Conservation (phyloP, 2,113 vertebrate species). For the Podarcis raffonei region DNA sequence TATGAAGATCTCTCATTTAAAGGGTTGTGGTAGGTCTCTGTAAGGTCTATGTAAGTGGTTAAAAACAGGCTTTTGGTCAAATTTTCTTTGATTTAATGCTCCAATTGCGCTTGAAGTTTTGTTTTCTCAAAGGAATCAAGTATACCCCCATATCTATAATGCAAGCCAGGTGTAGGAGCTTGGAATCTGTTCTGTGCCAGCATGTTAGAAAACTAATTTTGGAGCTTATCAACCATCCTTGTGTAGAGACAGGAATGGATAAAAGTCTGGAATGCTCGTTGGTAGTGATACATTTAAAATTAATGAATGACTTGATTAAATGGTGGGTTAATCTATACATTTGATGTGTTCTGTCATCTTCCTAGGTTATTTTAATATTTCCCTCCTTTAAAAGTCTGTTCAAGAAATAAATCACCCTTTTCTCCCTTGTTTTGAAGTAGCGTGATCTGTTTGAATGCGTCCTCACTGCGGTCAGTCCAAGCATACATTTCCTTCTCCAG, state of each 20-base stretch:
- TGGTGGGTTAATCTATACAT: not conserved
- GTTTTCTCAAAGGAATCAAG: slow-evolving; percentile 11
- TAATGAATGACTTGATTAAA: not conserved
- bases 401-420: not conserved
- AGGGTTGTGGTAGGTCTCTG: slow-evolving; percentile 1
- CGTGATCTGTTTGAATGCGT: not conserved
- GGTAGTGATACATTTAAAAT: not conserved
- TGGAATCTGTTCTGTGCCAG: not conserved
- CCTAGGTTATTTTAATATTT: not conserved
- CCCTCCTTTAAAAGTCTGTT: not conserved
- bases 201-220: not conserved
- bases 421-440: not conserved
- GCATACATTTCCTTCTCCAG: not conserved
- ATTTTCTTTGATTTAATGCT: slow-evolving; percentile 25
- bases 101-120: not conserved
- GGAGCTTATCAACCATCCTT: not conserved
- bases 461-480: not conserved
- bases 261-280: not conserved
- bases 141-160: slow-evolving; percentile 1
- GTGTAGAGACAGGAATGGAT: not conserved
- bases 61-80: slow-evolving; percentile 18
- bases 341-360: not conserved
- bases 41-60: not conserved
- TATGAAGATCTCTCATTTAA: not conserved
- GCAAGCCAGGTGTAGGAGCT: not conserved